A percentile compares a stretch with the other conserved stretches of the same genome.
Evolutionary conservation across 2,113 vertebrate species (phyloP).

Genomic region (Ictalurus furcatus): DNA sequence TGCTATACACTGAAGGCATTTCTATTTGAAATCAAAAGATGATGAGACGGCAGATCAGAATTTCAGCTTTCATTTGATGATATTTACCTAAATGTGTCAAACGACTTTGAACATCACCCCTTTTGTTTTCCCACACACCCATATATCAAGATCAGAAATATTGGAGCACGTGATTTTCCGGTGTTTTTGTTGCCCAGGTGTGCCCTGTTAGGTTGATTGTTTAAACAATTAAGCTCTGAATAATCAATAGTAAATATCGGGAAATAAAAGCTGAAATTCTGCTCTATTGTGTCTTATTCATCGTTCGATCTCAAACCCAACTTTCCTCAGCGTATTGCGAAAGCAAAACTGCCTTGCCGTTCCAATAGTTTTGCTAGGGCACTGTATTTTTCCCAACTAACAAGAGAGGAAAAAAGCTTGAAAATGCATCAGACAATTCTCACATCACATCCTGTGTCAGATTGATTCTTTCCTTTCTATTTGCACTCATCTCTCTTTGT

Average conservation of each 20-base stretch:
- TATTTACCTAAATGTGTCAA: background rate
- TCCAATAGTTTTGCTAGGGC: background rate
- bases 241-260: background rate
- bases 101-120: too few species aligned
- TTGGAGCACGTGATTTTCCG: background rate
- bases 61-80: background rate
- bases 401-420: background rate
- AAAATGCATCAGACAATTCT: background rate
- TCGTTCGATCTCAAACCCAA: background rate
- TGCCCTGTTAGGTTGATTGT: background rate
- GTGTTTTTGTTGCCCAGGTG: background rate
- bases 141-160: background rate
- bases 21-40: background rate
- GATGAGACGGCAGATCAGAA: background rate
- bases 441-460: background rate
- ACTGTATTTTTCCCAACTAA: background rate
- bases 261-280: background rate
- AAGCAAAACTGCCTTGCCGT: background rate
- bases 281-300: background rate
- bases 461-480: slow-evolving; percentile 25
- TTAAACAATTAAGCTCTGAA: background rate
- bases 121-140: background rate
- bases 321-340: background rate
- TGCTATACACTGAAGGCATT: background rate
- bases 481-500: slow-evolving; percentile 16